These are phyloP conservation scores for Bursaphelenchus mucronatus DNA, from an alignment of 1,140 invertebrate species.

Conservation along the genomic window DNA sequence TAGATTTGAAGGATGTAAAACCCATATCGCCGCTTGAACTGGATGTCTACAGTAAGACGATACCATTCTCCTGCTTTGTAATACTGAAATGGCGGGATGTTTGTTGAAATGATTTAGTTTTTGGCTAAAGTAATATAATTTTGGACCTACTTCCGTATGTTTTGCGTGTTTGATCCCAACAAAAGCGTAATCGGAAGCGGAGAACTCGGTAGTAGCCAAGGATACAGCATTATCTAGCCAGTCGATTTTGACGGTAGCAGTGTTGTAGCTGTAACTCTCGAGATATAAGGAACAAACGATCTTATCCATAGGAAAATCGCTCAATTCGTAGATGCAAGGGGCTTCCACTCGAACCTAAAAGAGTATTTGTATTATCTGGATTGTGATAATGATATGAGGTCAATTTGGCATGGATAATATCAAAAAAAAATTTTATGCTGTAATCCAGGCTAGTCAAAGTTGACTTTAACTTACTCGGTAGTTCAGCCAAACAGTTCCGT, in stretches of 20 bases:
- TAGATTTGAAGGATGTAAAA: conserved; percentile 56
- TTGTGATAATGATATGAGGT: neutral
- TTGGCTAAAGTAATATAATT: neutral
- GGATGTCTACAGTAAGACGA: conserved; percentile 53
- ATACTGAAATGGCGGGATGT: conserved; percentile 31
- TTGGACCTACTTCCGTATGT: conserved; percentile 45
- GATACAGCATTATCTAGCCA: conserved; percentile 55
- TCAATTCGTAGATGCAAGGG: conserved; percentile 53
- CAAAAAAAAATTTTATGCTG: too few relatives aligned
- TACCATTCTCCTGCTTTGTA: conserved; percentile 61
- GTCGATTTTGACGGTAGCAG: conserved; percentile 57
- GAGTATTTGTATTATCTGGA: neutral
- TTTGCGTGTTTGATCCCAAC: conserved; percentile 36
- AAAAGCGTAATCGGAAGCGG: conserved; percentile 48
- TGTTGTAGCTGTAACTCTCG: conserved; percentile 57
- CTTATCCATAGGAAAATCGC: conserved; percentile 55
- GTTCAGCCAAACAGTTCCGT: conserved; percentile 59
- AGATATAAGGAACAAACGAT: conserved; percentile 49
- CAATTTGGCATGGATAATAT: too few relatives aligned
- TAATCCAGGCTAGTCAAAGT: conserved; percentile 7
- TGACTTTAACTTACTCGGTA: conserved; percentile 44
- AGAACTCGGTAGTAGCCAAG: conserved; percentile 40
- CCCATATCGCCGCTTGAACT: conserved; percentile 51
- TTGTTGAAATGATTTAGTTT: neutral
- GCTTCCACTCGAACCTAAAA: conserved; percentile 53